Percentiles rank a stretch among this genome's conserved stretches.
Conservation (phyloP, 1,140 invertebrate species). For the Solenopsis fugax region DNA sequence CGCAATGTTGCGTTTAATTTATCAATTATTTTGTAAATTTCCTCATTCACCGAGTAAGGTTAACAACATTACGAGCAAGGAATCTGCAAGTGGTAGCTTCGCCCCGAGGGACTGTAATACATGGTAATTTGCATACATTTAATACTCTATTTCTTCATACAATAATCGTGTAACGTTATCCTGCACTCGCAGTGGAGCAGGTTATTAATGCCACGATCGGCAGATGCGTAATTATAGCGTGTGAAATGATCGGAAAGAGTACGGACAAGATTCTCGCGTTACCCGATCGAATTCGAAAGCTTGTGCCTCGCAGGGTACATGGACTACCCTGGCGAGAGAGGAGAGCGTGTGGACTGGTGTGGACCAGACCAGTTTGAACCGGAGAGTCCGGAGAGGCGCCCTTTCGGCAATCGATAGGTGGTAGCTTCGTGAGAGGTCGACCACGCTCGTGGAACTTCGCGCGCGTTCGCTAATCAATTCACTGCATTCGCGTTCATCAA, state of each 20-base stretch:
- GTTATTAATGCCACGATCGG: neutral
- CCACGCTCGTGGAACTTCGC: slow-evolving; percentile 78
- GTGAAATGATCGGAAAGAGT: neutral
- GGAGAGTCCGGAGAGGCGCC: slow-evolving; percentile 62
- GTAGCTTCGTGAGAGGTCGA: slow-evolving; percentile 75
- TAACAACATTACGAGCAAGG: neutral
- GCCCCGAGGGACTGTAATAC: neutral
- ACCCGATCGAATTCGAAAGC: neutral
- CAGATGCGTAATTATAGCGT: neutral
- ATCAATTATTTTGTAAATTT: neutral
- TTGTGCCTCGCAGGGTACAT: neutral
- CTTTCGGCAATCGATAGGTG: slow-evolving; percentile 74
- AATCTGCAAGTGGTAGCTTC: neutral
- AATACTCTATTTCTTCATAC: neutral
- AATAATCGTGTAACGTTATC: neutral
- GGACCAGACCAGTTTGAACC: slow-evolving; percentile 71
- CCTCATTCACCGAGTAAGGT: neutral
- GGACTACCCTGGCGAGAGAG: neutral
- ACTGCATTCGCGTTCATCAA: slow-evolving; percentile 80
- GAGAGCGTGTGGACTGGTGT: neutral
- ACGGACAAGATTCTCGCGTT: neutral
- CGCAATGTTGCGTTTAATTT: neutral
- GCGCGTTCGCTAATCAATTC: slow-evolving; percentile 79
- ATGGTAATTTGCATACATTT: neutral
- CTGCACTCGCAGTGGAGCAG: neutral